Conservation (phyloP, 1,140 invertebrate species). For the Cherax quadricarinatus region DNA sequence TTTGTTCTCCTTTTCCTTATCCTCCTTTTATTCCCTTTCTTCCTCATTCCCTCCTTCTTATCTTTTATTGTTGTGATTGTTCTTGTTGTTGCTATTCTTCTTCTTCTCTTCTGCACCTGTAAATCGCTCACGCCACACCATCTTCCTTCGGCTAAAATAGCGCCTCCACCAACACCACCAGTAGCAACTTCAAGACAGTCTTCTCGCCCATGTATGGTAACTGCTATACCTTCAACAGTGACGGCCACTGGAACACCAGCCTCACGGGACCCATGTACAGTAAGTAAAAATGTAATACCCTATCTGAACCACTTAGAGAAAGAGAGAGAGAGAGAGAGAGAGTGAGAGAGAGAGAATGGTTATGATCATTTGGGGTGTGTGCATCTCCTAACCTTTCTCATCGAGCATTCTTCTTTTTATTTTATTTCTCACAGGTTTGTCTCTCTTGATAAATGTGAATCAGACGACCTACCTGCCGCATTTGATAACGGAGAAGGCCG, state of each 20-base stretch:
- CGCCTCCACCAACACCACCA: no score
- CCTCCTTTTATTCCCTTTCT: no score
- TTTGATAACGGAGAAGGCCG: slow-evolving; percentile 46
- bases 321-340: no score
- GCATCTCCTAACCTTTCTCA: no score
- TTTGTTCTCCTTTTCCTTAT: no score
- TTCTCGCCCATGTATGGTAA: slow-evolving; percentile 34
- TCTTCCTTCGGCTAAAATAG: neutral
- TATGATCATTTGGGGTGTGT: no score
- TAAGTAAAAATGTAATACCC: neutral
- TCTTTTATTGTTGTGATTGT: no score
- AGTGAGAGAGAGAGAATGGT: no score
- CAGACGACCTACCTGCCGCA: slow-evolving; percentile 33
- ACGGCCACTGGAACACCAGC: neutral
- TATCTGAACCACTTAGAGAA: neutral
- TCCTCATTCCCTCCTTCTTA: no score
- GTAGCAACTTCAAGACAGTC: neutral
- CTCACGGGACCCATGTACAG: slow-evolving; percentile 18
- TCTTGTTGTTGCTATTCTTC: no score
- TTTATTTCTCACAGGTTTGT: slow-evolving; percentile 10
- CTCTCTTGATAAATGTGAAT: neutral
- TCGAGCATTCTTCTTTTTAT: no score
- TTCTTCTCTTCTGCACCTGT: neutral
- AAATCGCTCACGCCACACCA: neutral
- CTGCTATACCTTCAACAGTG: slow-evolving; percentile 38